Evolutionary conservation across 2,113 vertebrate species (phyloP).

Genomic region (Mus spicilegus): DNA sequence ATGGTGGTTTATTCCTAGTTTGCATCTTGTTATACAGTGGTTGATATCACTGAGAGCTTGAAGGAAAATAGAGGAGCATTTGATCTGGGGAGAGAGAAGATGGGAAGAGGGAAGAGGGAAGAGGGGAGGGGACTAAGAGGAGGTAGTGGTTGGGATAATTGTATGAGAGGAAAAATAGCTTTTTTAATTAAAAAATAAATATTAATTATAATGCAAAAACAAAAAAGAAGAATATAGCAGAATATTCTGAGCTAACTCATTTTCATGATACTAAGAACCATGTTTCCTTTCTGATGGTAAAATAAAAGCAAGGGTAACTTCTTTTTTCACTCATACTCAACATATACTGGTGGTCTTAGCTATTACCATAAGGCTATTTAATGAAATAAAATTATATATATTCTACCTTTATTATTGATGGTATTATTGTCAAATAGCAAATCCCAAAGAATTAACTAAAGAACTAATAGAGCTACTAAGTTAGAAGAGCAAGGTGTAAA

Average conservation of each 20-base stretch:
- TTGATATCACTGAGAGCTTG: not conserved
- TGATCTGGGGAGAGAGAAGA: not conserved
- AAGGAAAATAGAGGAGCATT: not conserved
- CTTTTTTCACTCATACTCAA: not conserved
- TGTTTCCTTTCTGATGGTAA: not conserved
- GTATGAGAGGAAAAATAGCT: not conserved
- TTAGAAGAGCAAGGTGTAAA: not conserved
- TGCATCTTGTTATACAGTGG: not conserved
- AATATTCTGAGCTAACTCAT: not conserved
- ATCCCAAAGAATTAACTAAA: not conserved
- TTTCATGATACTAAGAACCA: not conserved
- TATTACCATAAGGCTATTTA: not conserved
- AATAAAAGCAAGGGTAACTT: not conserved
- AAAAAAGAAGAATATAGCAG: not conserved
- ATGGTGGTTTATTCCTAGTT: not conserved
- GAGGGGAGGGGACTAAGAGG: fast-evolving
- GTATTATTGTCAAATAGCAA: not conserved
- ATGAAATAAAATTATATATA: not conserved
- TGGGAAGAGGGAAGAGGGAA: not conserved
- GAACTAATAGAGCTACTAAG: not conserved
- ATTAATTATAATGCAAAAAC: not conserved
- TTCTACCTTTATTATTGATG: not conserved
- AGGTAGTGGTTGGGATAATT: not conserved
- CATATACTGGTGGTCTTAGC: not conserved
- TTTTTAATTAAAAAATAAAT: not conserved